These are phyloP conservation scores for Protonemura montana DNA, from an alignment of 2,888 invertebrate genomes.

Conservation along the genomic window DNA sequence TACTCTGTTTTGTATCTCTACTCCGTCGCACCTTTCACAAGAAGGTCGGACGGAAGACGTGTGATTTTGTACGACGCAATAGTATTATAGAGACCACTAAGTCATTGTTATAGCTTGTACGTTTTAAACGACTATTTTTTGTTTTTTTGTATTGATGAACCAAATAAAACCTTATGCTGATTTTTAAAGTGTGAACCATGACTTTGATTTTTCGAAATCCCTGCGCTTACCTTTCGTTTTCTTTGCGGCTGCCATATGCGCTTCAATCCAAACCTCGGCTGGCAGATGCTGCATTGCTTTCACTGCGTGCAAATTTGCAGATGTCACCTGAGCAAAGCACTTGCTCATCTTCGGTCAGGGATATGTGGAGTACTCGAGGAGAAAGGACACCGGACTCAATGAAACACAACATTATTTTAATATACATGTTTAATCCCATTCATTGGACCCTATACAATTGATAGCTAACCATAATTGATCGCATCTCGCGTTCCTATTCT, in stretches of 20 bases:
- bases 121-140: neutral
- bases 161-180: slow-evolving; percentile 30
- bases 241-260: neutral
- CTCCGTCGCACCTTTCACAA: neutral
- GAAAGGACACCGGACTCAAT: neutral
- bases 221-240: neutral
- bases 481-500: slow-evolving; percentile 41
- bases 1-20: neutral
- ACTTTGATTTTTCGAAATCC: neutral
- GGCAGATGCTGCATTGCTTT: neutral
- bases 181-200: neutral
- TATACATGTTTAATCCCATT: slow-evolving; percentile 76
- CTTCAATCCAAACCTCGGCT: neutral
- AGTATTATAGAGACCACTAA: slow-evolving; percentile 31
- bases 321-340: neutral
- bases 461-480: slow-evolving; percentile 66
- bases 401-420: slow-evolving; percentile 57
- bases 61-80: neutral
- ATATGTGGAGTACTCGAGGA: neutral
- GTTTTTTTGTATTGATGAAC: slow-evolving; percentile 20
- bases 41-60: neutral
- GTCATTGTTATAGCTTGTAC: slow-evolving; percentile 31
- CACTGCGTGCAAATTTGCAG: neutral
- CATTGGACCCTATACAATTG: slow-evolving; percentile 78
- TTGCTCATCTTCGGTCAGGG: neutral